phyloP scores from a whole-genome alignment of 2,888 invertebrate genomes.

The Lagria hirta region DNA sequence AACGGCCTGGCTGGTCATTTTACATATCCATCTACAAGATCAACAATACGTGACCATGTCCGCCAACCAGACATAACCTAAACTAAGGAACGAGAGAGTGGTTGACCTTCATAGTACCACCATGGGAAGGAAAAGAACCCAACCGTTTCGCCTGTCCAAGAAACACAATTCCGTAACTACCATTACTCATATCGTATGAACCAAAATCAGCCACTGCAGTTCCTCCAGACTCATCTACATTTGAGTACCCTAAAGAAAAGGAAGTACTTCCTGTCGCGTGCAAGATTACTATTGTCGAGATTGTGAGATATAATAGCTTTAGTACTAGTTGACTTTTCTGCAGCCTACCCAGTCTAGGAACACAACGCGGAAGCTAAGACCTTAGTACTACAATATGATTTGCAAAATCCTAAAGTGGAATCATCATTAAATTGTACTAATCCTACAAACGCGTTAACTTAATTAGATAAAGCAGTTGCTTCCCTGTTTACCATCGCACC shows the following conservation, averaged over 20 bases:
- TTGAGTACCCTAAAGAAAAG: slow-evolving; percentile 4
- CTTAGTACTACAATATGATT: too few relatives aligned
- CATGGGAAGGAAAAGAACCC: slow-evolving; percentile 26
- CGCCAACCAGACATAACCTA: slow-evolving; percentile 31
- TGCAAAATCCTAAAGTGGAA: too few relatives aligned
- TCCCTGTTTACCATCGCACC: too few relatives aligned
- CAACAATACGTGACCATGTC: slow-evolving; percentile 15
- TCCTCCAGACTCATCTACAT: slow-evolving; percentile 17
- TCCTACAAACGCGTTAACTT: too few relatives aligned
- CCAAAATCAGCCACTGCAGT: slow-evolving; percentile 25
- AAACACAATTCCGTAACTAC: slow-evolving; percentile 31
- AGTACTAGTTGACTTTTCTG: too few relatives aligned
- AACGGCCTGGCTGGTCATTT: slow-evolving; percentile 10
- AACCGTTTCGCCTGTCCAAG: slow-evolving; percentile 32
- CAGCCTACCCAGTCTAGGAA: too few relatives aligned
- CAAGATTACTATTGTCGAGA: neutral
- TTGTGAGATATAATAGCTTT: too few relatives aligned
- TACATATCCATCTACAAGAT: slow-evolving; percentile 8
- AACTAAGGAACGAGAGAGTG: slow-evolving; percentile 30
- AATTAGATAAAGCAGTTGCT: too few relatives aligned
- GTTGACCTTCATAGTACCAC: slow-evolving; percentile 35
- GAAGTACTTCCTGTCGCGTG: slow-evolving; percentile 2
- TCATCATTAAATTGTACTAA: too few relatives aligned
- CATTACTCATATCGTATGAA: slow-evolving; percentile 27
- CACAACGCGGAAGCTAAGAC: too few relatives aligned